These are phyloP conservation scores for Diorhabda carinulata DNA, from an alignment of 1,140 invertebrate species.

Conservation along the genomic window DNA sequence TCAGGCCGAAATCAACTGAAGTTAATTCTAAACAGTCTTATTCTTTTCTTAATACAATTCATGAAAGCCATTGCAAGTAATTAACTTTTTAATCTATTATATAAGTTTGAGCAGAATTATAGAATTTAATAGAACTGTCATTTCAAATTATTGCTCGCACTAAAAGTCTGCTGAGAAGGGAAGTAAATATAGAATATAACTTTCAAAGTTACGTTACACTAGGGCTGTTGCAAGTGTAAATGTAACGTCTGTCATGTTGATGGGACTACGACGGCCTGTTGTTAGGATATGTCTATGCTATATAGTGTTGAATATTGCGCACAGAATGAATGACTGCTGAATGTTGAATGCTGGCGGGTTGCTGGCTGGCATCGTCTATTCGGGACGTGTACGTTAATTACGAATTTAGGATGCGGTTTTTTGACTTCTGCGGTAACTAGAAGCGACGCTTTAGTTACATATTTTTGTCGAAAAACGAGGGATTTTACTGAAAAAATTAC, in stretches of 20 bases:
- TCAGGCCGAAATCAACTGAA: too few species aligned
- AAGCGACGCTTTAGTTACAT: background rate
- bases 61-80: too few species aligned
- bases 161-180: too few species aligned
- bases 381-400: background rate
- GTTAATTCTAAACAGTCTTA: too few species aligned
- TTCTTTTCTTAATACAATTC: too few species aligned
- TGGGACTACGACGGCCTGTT: background rate
- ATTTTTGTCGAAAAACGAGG: constrained; percentile 1
- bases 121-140: too few species aligned
- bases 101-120: too few species aligned
- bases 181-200: too few species aligned
- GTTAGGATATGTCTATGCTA: background rate
- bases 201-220: background rate
- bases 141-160: too few species aligned
- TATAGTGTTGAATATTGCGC: background rate
- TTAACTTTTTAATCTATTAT: too few species aligned
- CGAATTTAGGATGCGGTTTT: constrained; percentile 2
- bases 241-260: background rate
- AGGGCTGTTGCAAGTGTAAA: background rate
- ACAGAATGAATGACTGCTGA: background rate
- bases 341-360: constrained; percentile 1
- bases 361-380: constrained; percentile 1
- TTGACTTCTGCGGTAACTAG: background rate
- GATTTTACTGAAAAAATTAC: background rate